Evolutionary conservation across 2,888 invertebrate species (phyloP), one percentile per base, ranked within the genome.

Genomic region (Stenurella melanura): DNA sequence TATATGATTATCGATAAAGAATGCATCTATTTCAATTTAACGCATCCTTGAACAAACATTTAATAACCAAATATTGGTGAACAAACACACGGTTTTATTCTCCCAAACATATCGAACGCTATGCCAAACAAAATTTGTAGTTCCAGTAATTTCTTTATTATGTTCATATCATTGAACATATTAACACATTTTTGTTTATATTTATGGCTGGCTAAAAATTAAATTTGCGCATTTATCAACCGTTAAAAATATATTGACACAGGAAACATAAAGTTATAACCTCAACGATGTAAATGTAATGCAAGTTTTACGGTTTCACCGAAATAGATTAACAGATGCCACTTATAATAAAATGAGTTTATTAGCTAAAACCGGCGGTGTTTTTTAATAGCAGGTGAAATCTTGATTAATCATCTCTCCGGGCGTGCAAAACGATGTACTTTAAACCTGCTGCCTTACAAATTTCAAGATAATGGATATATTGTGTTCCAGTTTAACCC

Each of bases 391-490:
- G 57, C 69, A 58, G 34, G 69, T 58, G 56, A 54, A 26, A n/a
- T n/a, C 38, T n/a, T 63, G 64, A 66, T 66, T 38, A 19, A 66
- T 66, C 42, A 38, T 42, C 18, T 5, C 21, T 19, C 11, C 19
- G 64, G 64, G 42, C 12, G 50, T n/a, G 64, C 64, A 50, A 19
- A 66, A 66, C 64, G 64, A 5, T 42, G 42, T 42, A 30, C 17
- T 18, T 63, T n/a, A 15, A 63, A 17, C 17, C 26, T 17, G 64
- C 42, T 21, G 15, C 18, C 42, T 66, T 19, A 30, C 56, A 56
- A 58, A 58, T 69, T 58, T 34, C 69, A 69, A 26, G 69, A 69
- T 69, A 69, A 69, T 69, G 69, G 69, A 69, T 58, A 69, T 69
- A 69, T 69, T 69, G 69, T 69, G 69, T 69, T 34, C 9, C 6